A percentile compares a stretch with the other conserved stretches of the same genome.
These are phyloP conservation scores for Sebastes elongatus DNA, from an alignment of 2,797 vertebrate species.

Conservation along the genomic window DNA sequence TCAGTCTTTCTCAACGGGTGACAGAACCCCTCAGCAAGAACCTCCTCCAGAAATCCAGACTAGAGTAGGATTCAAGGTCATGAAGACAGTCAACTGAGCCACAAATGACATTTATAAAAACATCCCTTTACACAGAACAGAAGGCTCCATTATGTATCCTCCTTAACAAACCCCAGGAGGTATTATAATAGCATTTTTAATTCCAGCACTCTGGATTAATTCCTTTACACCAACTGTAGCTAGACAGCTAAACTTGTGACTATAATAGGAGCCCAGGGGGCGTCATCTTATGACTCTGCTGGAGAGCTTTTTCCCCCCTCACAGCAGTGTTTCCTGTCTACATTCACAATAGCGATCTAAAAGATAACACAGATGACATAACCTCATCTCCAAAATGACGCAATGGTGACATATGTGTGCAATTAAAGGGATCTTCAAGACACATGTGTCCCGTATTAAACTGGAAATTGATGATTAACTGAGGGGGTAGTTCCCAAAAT, in stretches of 20 bases:
- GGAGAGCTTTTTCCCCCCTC: not conserved
- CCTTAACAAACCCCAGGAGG: not conserved
- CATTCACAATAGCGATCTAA: not conserved
- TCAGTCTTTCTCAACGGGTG: conserved; percentile 7
- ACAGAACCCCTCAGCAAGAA: not conserved
- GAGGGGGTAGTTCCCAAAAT: not conserved
- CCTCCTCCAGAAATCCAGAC: not conserved
- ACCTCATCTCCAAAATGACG: conserved; percentile 7
- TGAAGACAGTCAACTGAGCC: not conserved
- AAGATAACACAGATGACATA: conserved; percentile 22
- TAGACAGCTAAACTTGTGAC: not conserved
- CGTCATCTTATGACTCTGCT: not conserved
- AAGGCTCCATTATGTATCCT: conserved; percentile 10
- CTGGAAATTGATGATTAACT: conserved; percentile 2
- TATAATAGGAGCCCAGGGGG: not conserved
- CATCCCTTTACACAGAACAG: not conserved
- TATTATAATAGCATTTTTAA: conserved; percentile 5
- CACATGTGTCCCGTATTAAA: not conserved
- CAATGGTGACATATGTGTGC: conserved; percentile 19
- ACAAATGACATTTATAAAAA: conserved; percentile 9
- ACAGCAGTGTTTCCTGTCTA: not conserved
- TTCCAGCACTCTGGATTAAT: not conserved
- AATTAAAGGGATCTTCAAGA: not conserved
- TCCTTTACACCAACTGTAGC: not conserved
- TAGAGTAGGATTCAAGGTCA: conserved; percentile 20